Conservation (phyloP, 2,113 vertebrate species). For the Ivindomyrus marchei region DNA sequence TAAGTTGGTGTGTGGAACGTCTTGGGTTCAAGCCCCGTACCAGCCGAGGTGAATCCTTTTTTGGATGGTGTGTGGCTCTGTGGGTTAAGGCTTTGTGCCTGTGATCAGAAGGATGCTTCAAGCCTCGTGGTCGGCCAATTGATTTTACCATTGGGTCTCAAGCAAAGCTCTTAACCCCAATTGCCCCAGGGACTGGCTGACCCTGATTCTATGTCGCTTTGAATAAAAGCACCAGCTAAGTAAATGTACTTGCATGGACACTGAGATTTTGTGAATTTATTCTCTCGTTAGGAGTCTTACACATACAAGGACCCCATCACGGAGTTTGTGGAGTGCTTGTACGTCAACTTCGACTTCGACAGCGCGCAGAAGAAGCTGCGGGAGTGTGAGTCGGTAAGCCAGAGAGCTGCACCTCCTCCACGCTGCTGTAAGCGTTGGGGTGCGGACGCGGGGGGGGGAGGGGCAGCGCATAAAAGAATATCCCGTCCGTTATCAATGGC, state of each 20-base stretch:
- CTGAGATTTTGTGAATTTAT: background rate
- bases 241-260: background rate
- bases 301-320: conserved; percentile 95
- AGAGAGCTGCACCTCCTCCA: background rate
- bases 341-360: conserved; percentile 97
- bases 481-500: background rate
- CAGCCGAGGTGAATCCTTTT: background rate
- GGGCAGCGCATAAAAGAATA: background rate
- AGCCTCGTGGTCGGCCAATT: background rate
- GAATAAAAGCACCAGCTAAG: background rate
- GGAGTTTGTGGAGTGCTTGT: conserved; percentile 96
- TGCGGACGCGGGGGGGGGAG: background rate
- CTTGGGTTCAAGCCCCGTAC: background rate
- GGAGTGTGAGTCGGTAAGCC: conserved; percentile 86
- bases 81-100: background rate
- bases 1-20: background rate
- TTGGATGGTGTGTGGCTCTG: background rate
- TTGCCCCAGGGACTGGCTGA: background rate
- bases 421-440: background rate
- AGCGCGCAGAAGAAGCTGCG: conserved; percentile 92
- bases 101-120: background rate
- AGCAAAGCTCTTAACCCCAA: background rate
- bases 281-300: conserved; percentile 68
- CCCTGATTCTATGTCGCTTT: background rate
- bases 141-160: background rate